These are phyloP conservation scores for Ptilonorhynchus violaceus DNA, from an alignment of 2,113 vertebrate species.

Conservation along the genomic window DNA sequence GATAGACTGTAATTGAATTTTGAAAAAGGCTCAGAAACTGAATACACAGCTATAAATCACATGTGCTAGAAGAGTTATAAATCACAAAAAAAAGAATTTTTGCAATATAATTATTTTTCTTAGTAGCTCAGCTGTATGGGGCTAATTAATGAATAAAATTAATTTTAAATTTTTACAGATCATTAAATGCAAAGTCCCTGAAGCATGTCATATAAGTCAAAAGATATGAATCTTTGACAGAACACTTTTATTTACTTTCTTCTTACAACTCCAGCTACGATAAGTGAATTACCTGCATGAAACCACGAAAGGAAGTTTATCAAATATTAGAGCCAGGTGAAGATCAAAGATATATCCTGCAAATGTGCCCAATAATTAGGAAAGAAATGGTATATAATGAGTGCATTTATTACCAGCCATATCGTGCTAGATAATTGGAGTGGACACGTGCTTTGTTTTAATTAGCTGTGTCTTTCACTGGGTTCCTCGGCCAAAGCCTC, in stretches of 20 bases:
- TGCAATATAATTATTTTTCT: background rate
- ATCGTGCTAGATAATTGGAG: slow-evolving; percentile 36
- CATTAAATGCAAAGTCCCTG: background rate
- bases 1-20: slow-evolving; percentile 43
- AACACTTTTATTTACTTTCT: slow-evolving; percentile 51
- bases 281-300: slow-evolving; percentile 15
- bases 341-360: slow-evolving; percentile 29
- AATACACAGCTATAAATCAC: slow-evolving; percentile 41
- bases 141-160: slow-evolving; percentile 27
- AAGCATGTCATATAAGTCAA: background rate
- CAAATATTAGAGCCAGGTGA: slow-evolving; percentile 50
- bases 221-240: background rate
- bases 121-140: background rate
- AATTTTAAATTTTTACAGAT: background rate
- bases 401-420: slow-evolving; percentile 54
- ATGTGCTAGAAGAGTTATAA: background rate
- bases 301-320: slow-evolving; percentile 22
- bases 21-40: slow-evolving; percentile 37
- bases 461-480: slow-evolving; percentile 67
- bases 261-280: background rate
- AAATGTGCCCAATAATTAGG: slow-evolving; percentile 55
- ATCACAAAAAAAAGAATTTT: background rate
- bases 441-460: slow-evolving; percentile 66
- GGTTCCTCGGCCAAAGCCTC: slow-evolving; percentile 51
- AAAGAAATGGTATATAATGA: slow-evolving; percentile 50